Evolutionary conservation across 1,140 invertebrate genomes (phyloP), one percentile per base, ranked within the genome.

Genomic region (Plodia interpunctella): DNA sequence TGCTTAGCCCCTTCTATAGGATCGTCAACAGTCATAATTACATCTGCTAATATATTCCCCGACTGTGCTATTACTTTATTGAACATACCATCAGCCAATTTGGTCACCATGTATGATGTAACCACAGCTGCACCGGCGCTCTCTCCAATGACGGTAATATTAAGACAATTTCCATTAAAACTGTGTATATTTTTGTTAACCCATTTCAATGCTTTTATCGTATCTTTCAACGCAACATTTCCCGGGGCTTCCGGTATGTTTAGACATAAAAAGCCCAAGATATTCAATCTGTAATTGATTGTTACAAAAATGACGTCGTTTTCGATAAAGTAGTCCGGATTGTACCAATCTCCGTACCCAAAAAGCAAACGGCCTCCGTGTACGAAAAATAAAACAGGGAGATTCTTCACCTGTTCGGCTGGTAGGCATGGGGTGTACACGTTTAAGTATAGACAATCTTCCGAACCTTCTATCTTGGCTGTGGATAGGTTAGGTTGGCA

Each of bases 61-160:
- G 93, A 93, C 86, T 93, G 91, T 18, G 90, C 76, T 30, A 91
- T 91, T 0, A 90, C 67, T 68, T 90, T 88, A 9, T 76, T 69
- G 51, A 84, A 83, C n/a, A 92, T 63, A 0, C 94, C 94, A 75
- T 83, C 88, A 0, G 93, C 91, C 70, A 94, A 88, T 32, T 92
- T 90, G 28, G 93, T 94, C 3, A 93, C 84, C 90, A 95, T 91
- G 68, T 93, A 93, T 56, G 92, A 93, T 15, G 93, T 91, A 0
- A 91, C 92, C 55, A 92, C 92, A 5, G 89, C 93, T 0, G 93
- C 93, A 1, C 95, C 95, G 0, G 94, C 94, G 69, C 94, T 94
- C 78, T 95, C 94, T 0, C 95, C 95, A 65, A 94, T 94, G 5
- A 94, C 88, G 0, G 94, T 94, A 0, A 97, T 91, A 74, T 92